phyloP scores from a whole-genome alignment of 2,888 invertebrate species.

The Carcina quercana region DNA sequence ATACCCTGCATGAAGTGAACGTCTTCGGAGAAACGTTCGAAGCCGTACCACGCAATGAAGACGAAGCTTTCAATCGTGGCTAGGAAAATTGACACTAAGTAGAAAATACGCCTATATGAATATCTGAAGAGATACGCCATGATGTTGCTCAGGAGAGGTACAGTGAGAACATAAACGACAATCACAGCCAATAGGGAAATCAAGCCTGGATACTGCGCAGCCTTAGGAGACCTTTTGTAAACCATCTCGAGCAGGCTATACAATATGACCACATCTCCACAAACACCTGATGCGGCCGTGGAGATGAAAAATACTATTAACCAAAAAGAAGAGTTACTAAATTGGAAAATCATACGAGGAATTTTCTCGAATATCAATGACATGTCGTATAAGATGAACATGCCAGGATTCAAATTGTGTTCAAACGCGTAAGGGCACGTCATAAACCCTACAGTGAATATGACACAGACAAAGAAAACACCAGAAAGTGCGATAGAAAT shows the following conservation, averaged over 20 bases:
- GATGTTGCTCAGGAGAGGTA: constrained; percentile 36
- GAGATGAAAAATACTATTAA: constrained; percentile 35
- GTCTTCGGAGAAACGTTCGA: constrained; percentile 53
- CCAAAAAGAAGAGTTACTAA: constrained; percentile 31
- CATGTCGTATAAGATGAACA: constrained; percentile 25
- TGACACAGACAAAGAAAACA: constrained; percentile 27
- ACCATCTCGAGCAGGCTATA: constrained; percentile 35
- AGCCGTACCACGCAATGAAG: constrained; percentile 53
- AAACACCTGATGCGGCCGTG: constrained; percentile 29
- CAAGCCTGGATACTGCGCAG: constrained; percentile 38
- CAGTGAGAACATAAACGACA: constrained; percentile 33
- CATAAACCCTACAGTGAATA: constrained; percentile 40
- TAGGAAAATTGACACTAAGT: constrained; percentile 28
- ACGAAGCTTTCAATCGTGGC: constrained; percentile 36
- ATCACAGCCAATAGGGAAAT: constrained; percentile 23
- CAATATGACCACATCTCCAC: constrained; percentile 29
- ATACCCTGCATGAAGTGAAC: constrained; percentile 64
- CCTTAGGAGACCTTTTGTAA: constrained; percentile 21
- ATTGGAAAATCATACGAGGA: constrained; percentile 41
- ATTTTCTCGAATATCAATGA: constrained; percentile 42
- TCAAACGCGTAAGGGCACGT: constrained; percentile 45
- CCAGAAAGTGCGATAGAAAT: constrained; percentile 30
- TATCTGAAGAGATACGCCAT: constrained; percentile 26
- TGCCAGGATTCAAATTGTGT: constrained; percentile 23
- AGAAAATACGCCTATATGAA: constrained; percentile 24